These are phyloP conservation scores for Andrena fulva DNA, from an alignment of 2,888 invertebrate species.

Conservation along the genomic window DNA sequence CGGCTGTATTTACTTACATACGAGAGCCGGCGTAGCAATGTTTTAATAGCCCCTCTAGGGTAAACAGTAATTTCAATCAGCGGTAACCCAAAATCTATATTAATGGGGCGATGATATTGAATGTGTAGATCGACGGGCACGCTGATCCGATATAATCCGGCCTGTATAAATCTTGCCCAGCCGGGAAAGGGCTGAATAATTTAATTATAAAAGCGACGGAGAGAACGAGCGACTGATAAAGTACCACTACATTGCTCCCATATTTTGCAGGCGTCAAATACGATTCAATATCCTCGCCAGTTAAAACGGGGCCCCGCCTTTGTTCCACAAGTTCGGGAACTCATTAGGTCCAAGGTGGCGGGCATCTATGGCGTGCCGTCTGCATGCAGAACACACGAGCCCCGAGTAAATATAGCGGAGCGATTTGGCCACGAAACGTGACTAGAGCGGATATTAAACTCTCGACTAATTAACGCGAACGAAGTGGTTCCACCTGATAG, in stretches of 20 bases:
- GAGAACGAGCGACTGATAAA: not conserved
- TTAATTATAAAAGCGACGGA: constrained; percentile 2
- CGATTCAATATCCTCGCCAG: not conserved
- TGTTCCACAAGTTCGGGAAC: not conserved
- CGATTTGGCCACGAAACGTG: constrained; percentile 11
- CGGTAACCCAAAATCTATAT: not conserved
- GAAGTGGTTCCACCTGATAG: not conserved
- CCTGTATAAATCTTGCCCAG: constrained; percentile 6
- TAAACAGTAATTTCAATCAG: constrained; percentile 2
- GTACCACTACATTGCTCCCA: not conserved
- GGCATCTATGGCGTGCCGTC: not conserved
- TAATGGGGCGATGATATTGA: constrained; percentile 14
- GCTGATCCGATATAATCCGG: not conserved
- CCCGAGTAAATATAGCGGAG: constrained; percentile 28
- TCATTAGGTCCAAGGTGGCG: not conserved
- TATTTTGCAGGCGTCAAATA: not conserved
- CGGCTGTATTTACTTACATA: not conserved
- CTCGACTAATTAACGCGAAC: constrained; percentile 35
- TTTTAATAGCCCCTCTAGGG: not conserved
- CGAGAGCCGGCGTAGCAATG: not conserved
- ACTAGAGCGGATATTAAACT: constrained; percentile 47
- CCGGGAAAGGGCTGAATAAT: not conserved
- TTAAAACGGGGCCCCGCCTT: not conserved
- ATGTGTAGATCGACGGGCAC: constrained; percentile 1
- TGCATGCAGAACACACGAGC: constrained; percentile 13